A percentile compares a stretch with the other conserved stretches of the same genome.
Evolutionary conservation across 2,797 vertebrate genomes (phyloP).

Genomic region (Mormyrus proboscirostris): DNA sequence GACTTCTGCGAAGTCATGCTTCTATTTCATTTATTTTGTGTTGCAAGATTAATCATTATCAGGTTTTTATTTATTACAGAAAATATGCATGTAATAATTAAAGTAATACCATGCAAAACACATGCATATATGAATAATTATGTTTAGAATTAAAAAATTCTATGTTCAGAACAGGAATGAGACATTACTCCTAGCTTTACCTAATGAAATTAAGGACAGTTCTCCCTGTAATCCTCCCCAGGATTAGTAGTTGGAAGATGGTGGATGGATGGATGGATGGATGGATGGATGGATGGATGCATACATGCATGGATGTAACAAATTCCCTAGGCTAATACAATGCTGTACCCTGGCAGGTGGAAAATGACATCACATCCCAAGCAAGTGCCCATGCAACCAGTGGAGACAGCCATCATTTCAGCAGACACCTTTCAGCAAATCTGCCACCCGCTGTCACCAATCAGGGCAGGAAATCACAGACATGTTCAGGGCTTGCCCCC

Average conservation of each 20-base stretch:
- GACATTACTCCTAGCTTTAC: neutral
- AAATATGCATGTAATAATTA: neutral
- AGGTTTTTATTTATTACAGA: neutral
- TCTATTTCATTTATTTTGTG: neutral
- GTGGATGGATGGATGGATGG: too few species aligned
- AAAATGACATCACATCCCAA: neutral
- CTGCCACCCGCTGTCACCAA: conserved; percentile 67
- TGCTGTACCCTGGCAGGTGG: neutral
- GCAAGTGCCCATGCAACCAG: neutral
- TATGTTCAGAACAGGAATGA: neutral
- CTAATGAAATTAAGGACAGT: neutral
- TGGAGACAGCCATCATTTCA: conserved; percentile 42
- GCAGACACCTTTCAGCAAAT: conserved; percentile 58
- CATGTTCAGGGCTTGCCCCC: conserved; percentile 49
- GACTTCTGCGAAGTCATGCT: neutral
- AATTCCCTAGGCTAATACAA: neutral
- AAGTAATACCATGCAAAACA: neutral
- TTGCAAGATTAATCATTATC: neutral
- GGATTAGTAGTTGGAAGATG: neutral
- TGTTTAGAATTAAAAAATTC: neutral
- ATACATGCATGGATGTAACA: neutral
- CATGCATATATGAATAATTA: neutral
- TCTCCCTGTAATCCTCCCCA: neutral
- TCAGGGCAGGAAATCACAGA: conserved; percentile 75
- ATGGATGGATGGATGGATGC: too few species aligned